Evolutionary conservation across 2,113 vertebrate genomes (phyloP).

Genomic region (Scophthalmus maximus): DNA sequence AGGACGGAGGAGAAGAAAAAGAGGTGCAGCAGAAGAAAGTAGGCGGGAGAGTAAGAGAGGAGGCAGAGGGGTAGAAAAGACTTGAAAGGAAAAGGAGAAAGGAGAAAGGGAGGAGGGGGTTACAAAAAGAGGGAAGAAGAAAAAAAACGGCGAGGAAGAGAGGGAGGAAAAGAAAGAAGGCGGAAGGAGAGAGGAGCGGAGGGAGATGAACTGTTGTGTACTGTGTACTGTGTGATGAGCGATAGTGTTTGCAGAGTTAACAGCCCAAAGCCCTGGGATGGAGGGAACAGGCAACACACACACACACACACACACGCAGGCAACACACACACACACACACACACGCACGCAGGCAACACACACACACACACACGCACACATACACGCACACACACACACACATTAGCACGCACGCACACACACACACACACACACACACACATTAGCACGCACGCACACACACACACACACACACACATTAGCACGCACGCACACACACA

Average conservation of each 20-base stretch:
- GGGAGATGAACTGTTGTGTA: slow-evolving; percentile 53
- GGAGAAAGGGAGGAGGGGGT: neutral
- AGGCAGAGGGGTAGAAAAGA: slow-evolving; percentile 18
- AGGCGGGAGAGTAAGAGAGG: slow-evolving; percentile 32
- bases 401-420: no score
- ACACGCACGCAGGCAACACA: neutral
- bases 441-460: no score
- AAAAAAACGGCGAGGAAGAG: slow-evolving; percentile 14
- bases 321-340: neutral
- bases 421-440: slow-evolving; percentile 12
- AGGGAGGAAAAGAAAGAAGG: neutral
- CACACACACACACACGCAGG: neutral
- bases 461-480: no score
- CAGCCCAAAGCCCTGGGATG: slow-evolving; percentile 32
- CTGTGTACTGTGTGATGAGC: slow-evolving; percentile 63
- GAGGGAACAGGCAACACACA: slow-evolving; percentile 43
- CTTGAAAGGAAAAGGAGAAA: neutral
- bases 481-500: slow-evolving; percentile 7
- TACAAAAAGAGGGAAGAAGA: neutral
- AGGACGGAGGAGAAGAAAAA: neutral
- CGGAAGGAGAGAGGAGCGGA: neutral
- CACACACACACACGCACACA: neutral
- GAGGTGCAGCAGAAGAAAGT: neutral
- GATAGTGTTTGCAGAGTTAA: slow-evolving; percentile 66
- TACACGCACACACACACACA: slow-evolving; percentile 14